A percentile compares a stretch with the other conserved stretches of the same genome.
Evolutionary conservation across 2,888 invertebrate genomes (phyloP).

Genomic region (Agrilus cyanescens): DNA sequence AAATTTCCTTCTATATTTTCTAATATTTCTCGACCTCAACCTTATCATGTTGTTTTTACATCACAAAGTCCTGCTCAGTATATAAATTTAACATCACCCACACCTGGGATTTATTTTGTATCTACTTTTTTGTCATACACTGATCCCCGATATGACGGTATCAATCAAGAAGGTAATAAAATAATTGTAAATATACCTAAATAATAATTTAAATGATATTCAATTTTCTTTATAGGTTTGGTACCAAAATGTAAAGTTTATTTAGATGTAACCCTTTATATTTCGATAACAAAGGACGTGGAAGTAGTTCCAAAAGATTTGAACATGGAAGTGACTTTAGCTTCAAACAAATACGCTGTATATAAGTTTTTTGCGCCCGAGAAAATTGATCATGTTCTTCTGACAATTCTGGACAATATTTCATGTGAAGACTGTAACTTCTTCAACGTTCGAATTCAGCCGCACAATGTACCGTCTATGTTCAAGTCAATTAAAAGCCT

Average conservation of each 20-base stretch:
- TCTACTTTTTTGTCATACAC: conserved; percentile 67
- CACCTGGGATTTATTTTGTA: conserved; percentile 69
- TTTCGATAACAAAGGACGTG: conserved; percentile 16
- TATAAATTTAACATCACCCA: conserved; percentile 51
- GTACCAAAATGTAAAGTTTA: conserved; percentile 38
- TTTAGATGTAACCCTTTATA: conserved; percentile 29
- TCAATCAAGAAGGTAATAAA: conserved; percentile 58
- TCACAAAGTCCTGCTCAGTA: conserved; percentile 50
- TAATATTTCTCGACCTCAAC: conserved; percentile 31
- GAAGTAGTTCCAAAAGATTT: conserved; percentile 19
- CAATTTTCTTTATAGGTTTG: conserved; percentile 47
- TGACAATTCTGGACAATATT: no score
- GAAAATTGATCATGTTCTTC: no score
- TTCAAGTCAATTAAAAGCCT: no score
- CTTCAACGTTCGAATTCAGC: no score
- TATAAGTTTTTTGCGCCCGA: no score
- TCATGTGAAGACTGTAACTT: no score
- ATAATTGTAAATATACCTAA: background rate
- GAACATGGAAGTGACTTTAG: conserved; percentile 10
- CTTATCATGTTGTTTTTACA: conserved; percentile 45
- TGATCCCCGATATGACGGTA: conserved; percentile 58
- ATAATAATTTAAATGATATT: background rate
- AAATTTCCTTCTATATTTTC: conserved; percentile 46
- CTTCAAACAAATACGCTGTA: background rate
- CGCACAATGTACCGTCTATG: no score